Conservation (phyloP, 1,140 invertebrate species). For the Neuroterus valhalla region DNA sequence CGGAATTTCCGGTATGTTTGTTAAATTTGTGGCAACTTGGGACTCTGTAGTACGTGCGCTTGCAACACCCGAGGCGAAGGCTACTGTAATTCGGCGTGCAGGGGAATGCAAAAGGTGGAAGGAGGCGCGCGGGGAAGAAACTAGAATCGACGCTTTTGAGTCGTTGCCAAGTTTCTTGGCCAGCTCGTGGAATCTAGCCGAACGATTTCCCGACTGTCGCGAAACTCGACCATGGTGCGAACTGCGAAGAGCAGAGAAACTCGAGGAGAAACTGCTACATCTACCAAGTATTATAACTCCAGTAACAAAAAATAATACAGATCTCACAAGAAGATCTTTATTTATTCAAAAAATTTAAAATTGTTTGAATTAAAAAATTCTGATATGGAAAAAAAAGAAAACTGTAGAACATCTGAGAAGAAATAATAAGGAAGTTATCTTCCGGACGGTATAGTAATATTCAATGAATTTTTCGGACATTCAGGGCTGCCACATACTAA, state of each 20-base stretch:
- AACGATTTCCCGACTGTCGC: constrained; percentile 34
- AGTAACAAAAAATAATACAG: constrained; percentile 24
- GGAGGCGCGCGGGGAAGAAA: constrained; percentile 35
- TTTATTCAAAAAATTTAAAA: no score
- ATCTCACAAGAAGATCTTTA: no score
- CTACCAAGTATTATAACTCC: background rate
- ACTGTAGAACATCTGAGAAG: no score
- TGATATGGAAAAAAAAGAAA: no score
- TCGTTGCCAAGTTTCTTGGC: constrained; percentile 38
- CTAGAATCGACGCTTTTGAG: constrained; percentile 40
- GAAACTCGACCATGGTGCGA: constrained; percentile 1
- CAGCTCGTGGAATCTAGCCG: constrained; percentile 37
- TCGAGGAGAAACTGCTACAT: constrained; percentile 18
- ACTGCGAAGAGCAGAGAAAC: no score
- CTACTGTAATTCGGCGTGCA: constrained; percentile 36
- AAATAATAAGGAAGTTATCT: no score
- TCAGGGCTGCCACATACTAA: no score
- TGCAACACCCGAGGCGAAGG: constrained; percentile 30
- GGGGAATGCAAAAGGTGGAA: constrained; percentile 33
- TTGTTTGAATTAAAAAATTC: no score
- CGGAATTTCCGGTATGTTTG: constrained; percentile 21
- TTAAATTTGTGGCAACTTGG: constrained; percentile 11
- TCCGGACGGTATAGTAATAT: no score
- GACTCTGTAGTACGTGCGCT: constrained; percentile 1
- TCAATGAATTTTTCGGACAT: no score